Evolutionary conservation across 2,113 vertebrate species (phyloP), one percentile per base, ranked within the genome.

Genomic region (Tachuris rubrigastra): DNA sequence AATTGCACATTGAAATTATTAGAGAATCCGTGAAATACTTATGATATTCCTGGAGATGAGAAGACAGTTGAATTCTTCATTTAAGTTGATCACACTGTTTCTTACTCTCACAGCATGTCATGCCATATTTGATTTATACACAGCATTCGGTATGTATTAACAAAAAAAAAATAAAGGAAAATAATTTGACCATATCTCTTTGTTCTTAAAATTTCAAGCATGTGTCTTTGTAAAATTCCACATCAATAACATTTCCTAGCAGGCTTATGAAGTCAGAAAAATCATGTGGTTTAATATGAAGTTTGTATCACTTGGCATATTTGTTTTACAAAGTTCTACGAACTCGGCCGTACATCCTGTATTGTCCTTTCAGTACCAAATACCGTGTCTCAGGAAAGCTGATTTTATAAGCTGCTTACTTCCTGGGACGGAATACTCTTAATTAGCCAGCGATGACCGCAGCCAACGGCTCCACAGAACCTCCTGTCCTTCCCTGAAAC

Each of bases 331-430:
- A 22, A 71, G 44, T 67, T 74, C 46, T 71, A 0, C 0, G 0
- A 76, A 41, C 63, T 86, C 30, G 5, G 65, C 72, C 68, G 90
- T 68, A 81, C 85, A 85, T 95, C 65, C 49, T 93, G 79, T 88
- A 31, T 81, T 90, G 90, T 75, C 39, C 76, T 88, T 44, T 53
- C 65, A 22, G 87, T 31, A 74, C 72, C 72, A 71, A 69, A 67
- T 5, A 44, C n/a, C 0, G 2, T 5, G 31, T 93, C 79, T 79
- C 68, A 76, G 93, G 80, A 94, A 89, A 84, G 92, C 79, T 85
- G 83, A 35, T 90, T 88, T 94, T 90, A 74, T 95, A 95, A 96
- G 95, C 96, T 69, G 92, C 93, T 96, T 94, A 93, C 73, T 91
- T 95, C 74, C 81, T 85, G 92, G 87, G 58, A n/a, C 1, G n/a